Evolutionary conservation across 2,888 invertebrate genomes (phyloP), one percentile per base, ranked within the genome.

Genomic region (Rhyacophila evoluta): DNA sequence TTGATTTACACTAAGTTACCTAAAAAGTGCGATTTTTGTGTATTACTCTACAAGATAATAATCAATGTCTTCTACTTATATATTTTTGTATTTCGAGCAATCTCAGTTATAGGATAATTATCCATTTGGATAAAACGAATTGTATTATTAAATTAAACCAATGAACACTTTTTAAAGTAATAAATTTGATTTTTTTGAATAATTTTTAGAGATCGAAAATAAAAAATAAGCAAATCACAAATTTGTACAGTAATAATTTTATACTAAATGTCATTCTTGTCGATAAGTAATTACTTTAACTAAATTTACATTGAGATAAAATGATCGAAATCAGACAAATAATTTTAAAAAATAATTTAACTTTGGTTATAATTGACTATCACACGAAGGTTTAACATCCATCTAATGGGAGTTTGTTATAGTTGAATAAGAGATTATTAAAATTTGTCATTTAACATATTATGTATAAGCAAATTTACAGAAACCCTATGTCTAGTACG

Each of bases 301-400:
- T 39, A 12, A 12, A 19, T 55, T 55, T 55, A 55, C 25, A 41
- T 15, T 41, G 15, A 2, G 38, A 38, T 6, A 8, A 6, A 33
- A 41, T 55, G 25, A 55, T 69, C 12, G 69, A 69, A 29, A 28
- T 29, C 37, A 72, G 75, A 79, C 72, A 72, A 67, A 71, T 72
- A 37, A 72, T 33, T 75, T 72, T 39, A 75, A 39, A 79, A 75
- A 68, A 69, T 79, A 71, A 75, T 55, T 73, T 80, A 82, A 80
- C 82, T 82, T 82, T 82, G 82, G 82, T 82, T 79, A 78, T 71
- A 77, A 77, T 81, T 82, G 82, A 82, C 82, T 82, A 82, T 82
- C 81, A 82, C 79, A 79, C 77, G 79, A 80, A 79, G 29, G 76
- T 77, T n/a, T 70, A 75, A 81, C 41, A 74, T 72, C 81, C 81